Percentiles rank a stretch among this genome's conserved stretches.
Evolutionary conservation across 2,113 vertebrate species (phyloP).

Genomic region (Tor tambroides): DNA sequence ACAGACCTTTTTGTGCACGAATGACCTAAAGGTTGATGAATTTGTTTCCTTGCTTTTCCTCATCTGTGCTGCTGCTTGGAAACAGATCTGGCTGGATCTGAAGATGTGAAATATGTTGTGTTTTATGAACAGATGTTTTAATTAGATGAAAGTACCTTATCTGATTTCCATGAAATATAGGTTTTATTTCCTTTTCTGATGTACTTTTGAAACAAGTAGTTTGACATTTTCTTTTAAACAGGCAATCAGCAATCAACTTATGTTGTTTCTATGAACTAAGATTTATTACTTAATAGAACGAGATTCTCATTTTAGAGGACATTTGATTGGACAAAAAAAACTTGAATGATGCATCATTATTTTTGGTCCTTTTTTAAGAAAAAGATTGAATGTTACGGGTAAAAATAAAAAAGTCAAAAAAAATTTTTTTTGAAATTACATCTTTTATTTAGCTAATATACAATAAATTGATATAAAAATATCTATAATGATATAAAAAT

Average conservation of each 20-base stretch:
- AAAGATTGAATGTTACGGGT: neutral
- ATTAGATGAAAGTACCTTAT: neutral
- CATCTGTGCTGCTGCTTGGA: conserved; percentile 1
- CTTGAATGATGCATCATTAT: neutral
- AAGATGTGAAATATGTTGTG: no score
- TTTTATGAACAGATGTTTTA: neutral
- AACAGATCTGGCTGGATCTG: conserved; percentile 1
- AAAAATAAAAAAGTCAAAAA: neutral
- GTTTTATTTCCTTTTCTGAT: neutral
- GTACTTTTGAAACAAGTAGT: neutral
- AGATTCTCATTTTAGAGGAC: no score
- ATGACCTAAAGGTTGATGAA: conserved; percentile 37
- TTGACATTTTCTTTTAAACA: no score
- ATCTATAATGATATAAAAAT: neutral
- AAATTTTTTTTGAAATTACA: no score
- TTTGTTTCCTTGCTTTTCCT: conserved; percentile 32
- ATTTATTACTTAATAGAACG: no score
- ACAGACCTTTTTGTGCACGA: conserved; percentile 46
- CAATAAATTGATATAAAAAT: neutral
- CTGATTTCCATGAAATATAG: neutral
- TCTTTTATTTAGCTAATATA: neutral
- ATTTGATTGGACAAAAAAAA: no score
- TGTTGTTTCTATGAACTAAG: no score
- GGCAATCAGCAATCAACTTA: no score
- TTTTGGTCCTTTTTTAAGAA: neutral